Evolutionary conservation across 2,888 invertebrate species (phyloP).

Genomic region (Megalurothrips usitatus): DNA sequence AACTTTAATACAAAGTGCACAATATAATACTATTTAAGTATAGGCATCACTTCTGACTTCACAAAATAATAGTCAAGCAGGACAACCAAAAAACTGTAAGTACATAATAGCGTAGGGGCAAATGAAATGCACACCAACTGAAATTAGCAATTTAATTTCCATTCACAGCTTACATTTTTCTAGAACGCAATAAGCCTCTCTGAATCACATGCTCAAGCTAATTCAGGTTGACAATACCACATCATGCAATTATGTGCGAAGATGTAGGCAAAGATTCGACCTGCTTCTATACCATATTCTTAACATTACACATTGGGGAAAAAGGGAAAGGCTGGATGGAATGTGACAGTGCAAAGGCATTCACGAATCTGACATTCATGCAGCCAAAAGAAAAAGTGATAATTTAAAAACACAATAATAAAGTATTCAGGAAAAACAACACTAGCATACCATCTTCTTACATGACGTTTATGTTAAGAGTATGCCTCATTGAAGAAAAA

Average conservation of each 20-base stretch:
- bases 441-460: not conserved
- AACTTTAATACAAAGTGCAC: slow-evolving; percentile 12
- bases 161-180: not conserved
- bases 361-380: not conserved
- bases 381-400: not conserved
- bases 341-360: not conserved
- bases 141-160: not conserved
- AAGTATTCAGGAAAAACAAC: not conserved
- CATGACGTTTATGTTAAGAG: not conserved
- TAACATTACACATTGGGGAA: not conserved
- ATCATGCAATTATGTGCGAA: not conserved
- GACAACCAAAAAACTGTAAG: not conserved
- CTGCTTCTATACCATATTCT: not conserved
- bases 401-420: not conserved
- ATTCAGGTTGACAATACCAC: not conserved
- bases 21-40: not conserved
- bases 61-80: slow-evolving; percentile 15
- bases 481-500: not conserved
- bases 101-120: not conserved
- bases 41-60: not conserved
- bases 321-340: not conserved
- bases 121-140: not conserved
- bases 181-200: not conserved
- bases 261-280: not conserved
- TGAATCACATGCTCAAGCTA: not conserved